Base-by-base conservation (phyloP, 2,113 vertebrate species). In the Sceloporus tristichus region DNA sequence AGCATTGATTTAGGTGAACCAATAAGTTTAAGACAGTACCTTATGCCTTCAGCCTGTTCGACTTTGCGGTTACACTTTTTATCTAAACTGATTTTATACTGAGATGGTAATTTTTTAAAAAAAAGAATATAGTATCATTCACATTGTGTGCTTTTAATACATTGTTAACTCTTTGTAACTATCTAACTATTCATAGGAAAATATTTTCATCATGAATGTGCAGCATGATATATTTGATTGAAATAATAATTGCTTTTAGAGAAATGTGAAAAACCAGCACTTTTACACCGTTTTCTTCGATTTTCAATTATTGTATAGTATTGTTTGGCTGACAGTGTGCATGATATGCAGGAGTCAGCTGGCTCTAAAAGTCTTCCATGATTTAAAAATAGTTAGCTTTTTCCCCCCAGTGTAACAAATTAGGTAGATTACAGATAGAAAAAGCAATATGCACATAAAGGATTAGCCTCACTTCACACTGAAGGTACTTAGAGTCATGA, bases 381-480 rank as follows among this genome's bases (percentile, higher is more conserved):
- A 59, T 42, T 78, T 78, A 68, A 48, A 76, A 62, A 85, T 48
- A 77, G 66, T 75, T 48, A 77, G 14, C 59, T 78, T 68, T 23
- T n/a, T 56, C 4, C 48, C n/a, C 73, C 73, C 38, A 68, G 85
- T 86, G 75, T 40, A 78, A 53, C 40, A 27, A 66, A 86, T 86
- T 86, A 86, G 75, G 18, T 48, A 68, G 75, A 68, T 86, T 86
- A 68, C 42, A 53, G 59, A 78, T 78, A 40, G 84, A 66, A 68
- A 85, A 85, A 48, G 18, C 84, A 53, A 21, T 21, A 53, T 76
- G 42, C 9, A n/a, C 29, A 21, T 5, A 77, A 48, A 3, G 48
- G 77, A 87, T 87, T 87, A 80, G 62, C 62, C 42, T 23, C 19
- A 76, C 27, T 1, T 82, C 42, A n/a, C 80, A 34, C 74, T 40